Evolutionary conservation across 2,888 invertebrate species (phyloP), one percentile per base, ranked within the genome.

Genomic region (Oxystoma pomonae): DNA sequence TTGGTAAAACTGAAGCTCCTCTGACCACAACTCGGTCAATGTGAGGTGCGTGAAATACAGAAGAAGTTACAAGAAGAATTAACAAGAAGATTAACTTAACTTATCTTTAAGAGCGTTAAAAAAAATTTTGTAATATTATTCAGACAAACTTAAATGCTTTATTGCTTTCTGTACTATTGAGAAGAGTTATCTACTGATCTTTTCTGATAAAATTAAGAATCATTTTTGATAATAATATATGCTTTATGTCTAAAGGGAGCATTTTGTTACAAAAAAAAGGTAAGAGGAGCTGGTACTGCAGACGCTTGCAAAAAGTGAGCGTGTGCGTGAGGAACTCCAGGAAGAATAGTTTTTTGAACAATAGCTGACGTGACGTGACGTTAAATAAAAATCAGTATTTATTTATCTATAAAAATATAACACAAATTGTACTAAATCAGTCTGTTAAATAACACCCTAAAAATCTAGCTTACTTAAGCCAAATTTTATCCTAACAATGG

Each of bases 311-410:
- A 53, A 1, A 58, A 22, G 22, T 67, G 67, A 17, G 70, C n/a
- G 12, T 35, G 35, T 35, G 61, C 59, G n/a, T 61, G 61, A 3
- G 57, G 53, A 2, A 58, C 21, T 21, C 67, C 68, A 18, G 70
- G 66, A 49, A 68, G 35, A 20, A 69, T 21, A 50, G 68, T 64
- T 59, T 67, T 70, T 58, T 70, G 59, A 1, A 72, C 66, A 20
- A 71, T 70, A 5, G 72, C 72, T 3, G 70, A 69, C 49, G 71
- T 68, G 18, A 66, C 70, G 20, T 71, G 70, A n/a, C n/a, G n/a
- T n/a, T n/a, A n/a, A n/a, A n/a, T n/a, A n/a, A n/a, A n/a, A n/a
- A n/a, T n/a, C n/a, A n/a, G n/a, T n/a, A n/a, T 35, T 35, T 7
- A 35, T 35, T 35, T 7, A 35, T 12, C 35, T 35, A 35, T 35